phyloP scores from a whole-genome alignment of 2,888 invertebrate genomes.

The Didymodactylos carnosus region DNA sequence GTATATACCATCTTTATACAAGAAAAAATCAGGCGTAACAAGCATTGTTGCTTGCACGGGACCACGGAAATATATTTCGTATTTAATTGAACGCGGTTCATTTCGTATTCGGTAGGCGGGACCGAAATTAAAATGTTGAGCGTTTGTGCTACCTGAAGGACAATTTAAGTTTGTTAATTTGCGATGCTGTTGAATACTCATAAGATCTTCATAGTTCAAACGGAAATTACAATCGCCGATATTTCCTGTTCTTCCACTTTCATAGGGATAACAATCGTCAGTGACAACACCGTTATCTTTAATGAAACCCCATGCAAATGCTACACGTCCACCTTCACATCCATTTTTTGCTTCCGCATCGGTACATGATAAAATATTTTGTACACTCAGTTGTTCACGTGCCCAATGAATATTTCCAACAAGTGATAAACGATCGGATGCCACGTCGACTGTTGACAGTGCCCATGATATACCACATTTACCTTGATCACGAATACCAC shows the following conservation, averaged over 20 bases:
- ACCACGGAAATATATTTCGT: constrained; percentile 8
- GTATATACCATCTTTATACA: constrained; percentile 13
- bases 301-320: constrained; percentile 10
- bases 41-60: constrained; percentile 12
- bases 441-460: constrained; percentile 6
- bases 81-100: background rate
- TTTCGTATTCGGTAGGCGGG: constrained; percentile 6
- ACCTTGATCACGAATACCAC: constrained; percentile 12
- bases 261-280: constrained; percentile 10
- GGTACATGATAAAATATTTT: constrained; percentile 12
- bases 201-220: background rate
- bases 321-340: constrained; percentile 9
- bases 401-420: background rate
- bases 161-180: background rate
- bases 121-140: constrained; percentile 7
- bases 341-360: constrained; percentile 1
- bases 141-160: background rate
- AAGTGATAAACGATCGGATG: constrained; percentile 9
- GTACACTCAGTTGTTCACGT: constrained; percentile 9
- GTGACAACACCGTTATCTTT: constrained; percentile 9
- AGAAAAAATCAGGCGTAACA: constrained; percentile 11
- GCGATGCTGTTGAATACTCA: background rate
- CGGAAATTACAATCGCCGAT: constrained; percentile 1
- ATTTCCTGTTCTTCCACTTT: constrained; percentile 8
- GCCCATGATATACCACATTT: constrained; percentile 14